Conservation (phyloP, 2,888 invertebrate species). For the Eupithecia pulchellata region DNA sequence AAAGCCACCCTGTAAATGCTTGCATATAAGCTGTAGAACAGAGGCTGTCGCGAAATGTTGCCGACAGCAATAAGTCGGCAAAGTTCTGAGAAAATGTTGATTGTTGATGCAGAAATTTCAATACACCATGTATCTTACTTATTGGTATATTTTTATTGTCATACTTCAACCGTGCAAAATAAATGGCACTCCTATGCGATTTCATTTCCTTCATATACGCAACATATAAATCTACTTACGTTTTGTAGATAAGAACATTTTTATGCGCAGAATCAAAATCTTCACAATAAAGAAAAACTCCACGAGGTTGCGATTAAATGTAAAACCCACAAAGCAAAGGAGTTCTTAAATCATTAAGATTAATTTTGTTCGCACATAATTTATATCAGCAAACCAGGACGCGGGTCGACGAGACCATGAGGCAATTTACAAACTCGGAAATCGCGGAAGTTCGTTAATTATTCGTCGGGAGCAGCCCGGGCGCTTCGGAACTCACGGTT, state of each 20-base stretch:
- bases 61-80: constrained; percentile 29
- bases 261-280: constrained; percentile 15
- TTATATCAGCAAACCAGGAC: constrained; percentile 80
- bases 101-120: constrained; percentile 41
- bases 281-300: constrained; percentile 35
- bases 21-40: constrained; percentile 33
- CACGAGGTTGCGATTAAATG: constrained; percentile 40
- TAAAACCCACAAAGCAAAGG: constrained; percentile 62
- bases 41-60: constrained; percentile 33
- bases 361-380: constrained; percentile 82
- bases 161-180: constrained; percentile 21
- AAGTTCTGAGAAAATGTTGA: constrained; percentile 42
- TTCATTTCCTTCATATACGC: constrained; percentile 21
- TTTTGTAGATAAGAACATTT: not conserved
- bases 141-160: constrained; percentile 26
- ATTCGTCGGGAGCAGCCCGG: constrained; percentile 75
- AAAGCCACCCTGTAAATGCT: constrained; percentile 28
- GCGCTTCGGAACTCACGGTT: constrained; percentile 77
- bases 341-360: constrained; percentile 79
- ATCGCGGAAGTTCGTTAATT: constrained; percentile 85
- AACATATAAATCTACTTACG: not conserved
- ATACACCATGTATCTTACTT: constrained; percentile 25
- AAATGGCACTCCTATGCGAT: constrained; percentile 11
- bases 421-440: constrained; percentile 85
- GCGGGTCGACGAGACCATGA: constrained; percentile 81